phyloP scores from a whole-genome alignment of 2,888 invertebrate species.

The Dynastes grantii region DNA sequence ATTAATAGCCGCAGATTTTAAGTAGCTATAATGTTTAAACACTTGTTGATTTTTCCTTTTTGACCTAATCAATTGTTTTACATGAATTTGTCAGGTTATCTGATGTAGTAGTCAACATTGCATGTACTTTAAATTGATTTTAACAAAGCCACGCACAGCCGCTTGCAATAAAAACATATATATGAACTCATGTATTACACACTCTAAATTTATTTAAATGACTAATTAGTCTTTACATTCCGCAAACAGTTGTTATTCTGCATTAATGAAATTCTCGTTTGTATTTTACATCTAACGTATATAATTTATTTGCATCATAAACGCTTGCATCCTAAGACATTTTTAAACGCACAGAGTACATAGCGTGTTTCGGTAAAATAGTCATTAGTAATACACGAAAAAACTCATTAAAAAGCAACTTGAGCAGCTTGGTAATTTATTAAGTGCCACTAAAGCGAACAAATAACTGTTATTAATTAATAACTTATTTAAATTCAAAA shows the following conservation, averaged over 20 bases:
- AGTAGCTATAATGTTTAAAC: too few relatives aligned
- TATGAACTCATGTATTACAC: background rate
- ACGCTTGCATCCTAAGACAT: background rate
- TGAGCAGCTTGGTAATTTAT: background rate
- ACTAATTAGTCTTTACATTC: background rate
- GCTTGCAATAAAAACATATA: too few relatives aligned
- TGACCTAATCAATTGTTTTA: too few relatives aligned
- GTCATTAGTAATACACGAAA: background rate
- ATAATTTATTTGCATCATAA: background rate
- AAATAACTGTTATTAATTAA: slow-evolving; percentile 39
- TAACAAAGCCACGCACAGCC: too few relatives aligned
- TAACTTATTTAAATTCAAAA: slow-evolving; percentile 30
- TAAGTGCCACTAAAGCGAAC: slow-evolving; percentile 27
- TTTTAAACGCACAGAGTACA: background rate
- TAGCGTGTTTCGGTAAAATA: background rate
- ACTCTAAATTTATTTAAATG: background rate
- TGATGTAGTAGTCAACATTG: too few relatives aligned
- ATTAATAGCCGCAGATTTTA: too few relatives aligned
- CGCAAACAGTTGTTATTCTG: background rate
- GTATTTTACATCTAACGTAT: background rate
- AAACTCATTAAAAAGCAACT: slow-evolving; percentile 16
- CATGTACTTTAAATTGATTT: too few relatives aligned
- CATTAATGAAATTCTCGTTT: background rate
- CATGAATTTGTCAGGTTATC: too few relatives aligned
- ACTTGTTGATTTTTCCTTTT: too few relatives aligned